These are phyloP conservation scores for Pachydiplax longipennis DNA, from an alignment of 2,888 invertebrate species.

Conservation along the genomic window DNA sequence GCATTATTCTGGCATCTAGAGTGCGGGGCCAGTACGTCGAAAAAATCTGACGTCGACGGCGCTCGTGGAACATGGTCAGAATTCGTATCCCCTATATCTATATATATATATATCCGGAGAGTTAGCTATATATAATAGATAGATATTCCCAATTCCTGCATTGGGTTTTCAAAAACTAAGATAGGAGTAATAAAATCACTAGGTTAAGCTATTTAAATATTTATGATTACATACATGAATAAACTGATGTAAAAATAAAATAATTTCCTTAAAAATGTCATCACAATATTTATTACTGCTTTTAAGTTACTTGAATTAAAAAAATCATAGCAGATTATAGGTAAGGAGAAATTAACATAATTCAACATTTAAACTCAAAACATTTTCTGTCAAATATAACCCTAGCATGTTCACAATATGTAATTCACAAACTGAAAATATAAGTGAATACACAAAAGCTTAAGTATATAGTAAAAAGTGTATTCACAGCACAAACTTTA, in stretches of 20 bases:
- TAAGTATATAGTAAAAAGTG: neutral
- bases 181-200: too few species aligned
- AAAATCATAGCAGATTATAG: neutral
- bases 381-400: neutral
- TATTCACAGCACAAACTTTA: neutral
- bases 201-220: too few species aligned
- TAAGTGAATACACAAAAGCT: slow-evolving; percentile 1
- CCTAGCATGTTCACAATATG: slow-evolving; percentile 7
- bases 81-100: too few species aligned
- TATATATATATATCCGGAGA: too few species aligned
- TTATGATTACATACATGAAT: too few species aligned
- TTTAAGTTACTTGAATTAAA: slow-evolving; percentile 11
- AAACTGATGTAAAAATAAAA: neutral
- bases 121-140: too few species aligned
- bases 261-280: slow-evolving; percentile 7
- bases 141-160: too few species aligned
- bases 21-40: too few species aligned
- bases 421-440: slow-evolving; percentile 13
- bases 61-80: too few species aligned
- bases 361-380: neutral
- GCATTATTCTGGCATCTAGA: too few species aligned
- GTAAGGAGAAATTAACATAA: slow-evolving; percentile 22
- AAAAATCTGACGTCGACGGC: too few species aligned
- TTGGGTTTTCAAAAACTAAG: too few species aligned
- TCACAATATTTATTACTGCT: slow-evolving; percentile 37